Conservation (phyloP, 2,888 invertebrate species). For the Ochropleura leucogaster region DNA sequence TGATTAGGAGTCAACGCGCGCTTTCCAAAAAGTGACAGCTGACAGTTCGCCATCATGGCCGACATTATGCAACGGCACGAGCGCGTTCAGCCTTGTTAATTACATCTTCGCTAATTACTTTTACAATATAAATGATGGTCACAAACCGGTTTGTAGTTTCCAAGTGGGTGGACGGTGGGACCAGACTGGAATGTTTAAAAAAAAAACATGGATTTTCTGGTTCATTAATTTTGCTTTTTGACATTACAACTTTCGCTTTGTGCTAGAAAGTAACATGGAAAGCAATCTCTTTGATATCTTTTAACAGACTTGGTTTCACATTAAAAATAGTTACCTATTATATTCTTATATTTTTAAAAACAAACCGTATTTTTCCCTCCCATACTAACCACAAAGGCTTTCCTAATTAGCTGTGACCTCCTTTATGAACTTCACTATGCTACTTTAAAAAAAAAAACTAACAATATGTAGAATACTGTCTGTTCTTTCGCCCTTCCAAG, state of each 20-base stretch:
- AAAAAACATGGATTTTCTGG: neutral
- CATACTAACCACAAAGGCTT: neutral
- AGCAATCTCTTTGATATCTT: conserved; percentile 3
- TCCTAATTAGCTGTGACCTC: neutral
- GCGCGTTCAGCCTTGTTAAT: conserved; percentile 80
- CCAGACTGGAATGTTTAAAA: conserved; percentile 13
- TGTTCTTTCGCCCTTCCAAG: neutral
- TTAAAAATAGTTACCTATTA: no score
- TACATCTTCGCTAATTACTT: conserved; percentile 83
- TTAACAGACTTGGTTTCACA: neutral
- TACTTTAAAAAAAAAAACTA: neutral
- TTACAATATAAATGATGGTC: conserved; percentile 71
- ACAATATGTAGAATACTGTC: neutral
- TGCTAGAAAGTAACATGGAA: neutral
- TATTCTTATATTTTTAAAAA: neutral
- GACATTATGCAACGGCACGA: conserved; percentile 86
- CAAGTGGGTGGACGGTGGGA: conserved; percentile 20
- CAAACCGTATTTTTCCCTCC: neutral
- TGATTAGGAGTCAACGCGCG: conserved; percentile 81
- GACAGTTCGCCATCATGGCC: conserved; percentile 81
- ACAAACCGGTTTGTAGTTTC: conserved; percentile 52
- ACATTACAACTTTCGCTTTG: neutral
- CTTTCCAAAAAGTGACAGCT: conserved; percentile 83
- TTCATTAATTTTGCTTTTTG: conserved; percentile 11
- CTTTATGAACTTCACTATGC: neutral